A percentile compares a stretch with the other conserved stretches of the same genome.
Evolutionary conservation across 1,140 invertebrate species (phyloP).

Genomic region (Drosophila nigromelanica): DNA sequence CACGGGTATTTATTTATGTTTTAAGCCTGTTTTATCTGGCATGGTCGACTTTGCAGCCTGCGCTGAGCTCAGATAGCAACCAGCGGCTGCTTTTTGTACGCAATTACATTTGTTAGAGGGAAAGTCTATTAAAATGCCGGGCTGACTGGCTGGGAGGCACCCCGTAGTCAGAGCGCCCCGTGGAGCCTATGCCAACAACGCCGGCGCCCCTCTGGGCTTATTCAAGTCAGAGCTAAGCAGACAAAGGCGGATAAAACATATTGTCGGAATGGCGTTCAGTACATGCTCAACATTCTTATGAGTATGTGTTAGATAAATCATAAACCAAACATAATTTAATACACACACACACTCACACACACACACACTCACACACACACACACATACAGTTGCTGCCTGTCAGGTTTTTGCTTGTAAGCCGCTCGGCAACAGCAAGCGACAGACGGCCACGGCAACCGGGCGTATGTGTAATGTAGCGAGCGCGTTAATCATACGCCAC

Average conservation of each 20-base stretch:
- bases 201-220: neutral
- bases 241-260: constrained; percentile 59
- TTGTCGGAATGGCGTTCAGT: constrained; percentile 36
- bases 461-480: constrained; percentile 62
- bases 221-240: constrained; percentile 15
- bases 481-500: constrained; percentile 67
- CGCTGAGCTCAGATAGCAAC: constrained; percentile 15
- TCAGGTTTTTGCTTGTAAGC: constrained; percentile 9
- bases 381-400: too few relatives aligned
- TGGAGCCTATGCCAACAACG: constrained; percentile 3
- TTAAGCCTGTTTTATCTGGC: constrained; percentile 21
- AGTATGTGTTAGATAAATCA: constrained; percentile 66
- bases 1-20: constrained; percentile 54
- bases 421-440: constrained; percentile 11
- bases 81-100: constrained; percentile 24
- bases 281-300: constrained; percentile 25
- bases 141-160: constrained; percentile 14
- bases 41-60: constrained; percentile 7
- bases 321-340: constrained; percentile 73
- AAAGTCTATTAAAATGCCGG: constrained; percentile 56
- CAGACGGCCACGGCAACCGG: constrained; percentile 30
- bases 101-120: constrained; percentile 47
- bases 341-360: constrained; percentile 35
- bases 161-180: constrained; percentile 33
- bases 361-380: constrained; percentile 32